Conservation (phyloP, 2,888 invertebrate species). For the Sthenelais limicola region DNA sequence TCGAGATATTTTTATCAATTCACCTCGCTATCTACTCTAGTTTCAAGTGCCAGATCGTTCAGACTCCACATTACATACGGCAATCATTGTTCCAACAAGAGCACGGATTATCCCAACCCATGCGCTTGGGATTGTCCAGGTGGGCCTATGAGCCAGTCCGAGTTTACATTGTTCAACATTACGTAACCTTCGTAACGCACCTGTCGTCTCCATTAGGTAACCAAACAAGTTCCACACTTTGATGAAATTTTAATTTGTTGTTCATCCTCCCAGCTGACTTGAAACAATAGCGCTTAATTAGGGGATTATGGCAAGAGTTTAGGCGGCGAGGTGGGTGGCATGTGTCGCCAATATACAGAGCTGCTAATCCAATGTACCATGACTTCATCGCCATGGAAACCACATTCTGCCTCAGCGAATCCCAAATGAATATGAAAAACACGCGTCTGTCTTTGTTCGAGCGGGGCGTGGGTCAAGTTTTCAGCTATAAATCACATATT, state of each 20-base stretch:
- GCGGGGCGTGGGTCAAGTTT: no score
- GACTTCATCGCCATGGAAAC: no score
- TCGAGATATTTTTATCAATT: no score
- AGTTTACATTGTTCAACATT: slow-evolving; percentile 27
- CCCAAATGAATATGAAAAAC: no score
- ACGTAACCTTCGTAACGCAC: slow-evolving; percentile 21
- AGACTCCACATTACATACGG: no score
- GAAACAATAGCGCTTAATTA: slow-evolving; percentile 31
- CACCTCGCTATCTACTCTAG: no score
- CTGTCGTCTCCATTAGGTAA: slow-evolving; percentile 35
- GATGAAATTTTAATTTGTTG: slow-evolving; percentile 37
- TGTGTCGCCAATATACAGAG: slow-evolving; percentile 4
- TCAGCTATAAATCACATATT: no score
- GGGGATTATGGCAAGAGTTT: slow-evolving; percentile 12
- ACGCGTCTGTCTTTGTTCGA: no score
- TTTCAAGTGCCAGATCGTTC: no score
- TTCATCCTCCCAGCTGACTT: not conserved
- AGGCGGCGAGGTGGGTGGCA: slow-evolving; percentile 24
- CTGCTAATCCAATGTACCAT: slow-evolving; percentile 37
- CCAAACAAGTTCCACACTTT: slow-evolving; percentile 33
- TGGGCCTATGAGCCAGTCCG: slow-evolving; percentile 21
- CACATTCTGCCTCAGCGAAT: no score
- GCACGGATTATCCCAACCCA: slow-evolving; percentile 19
- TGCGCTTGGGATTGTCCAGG: slow-evolving; percentile 17
- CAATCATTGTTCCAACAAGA: slow-evolving; percentile 34